Conservation (phyloP, 2,888 invertebrate genomes). For the Diloba caeruleocephala region DNA sequence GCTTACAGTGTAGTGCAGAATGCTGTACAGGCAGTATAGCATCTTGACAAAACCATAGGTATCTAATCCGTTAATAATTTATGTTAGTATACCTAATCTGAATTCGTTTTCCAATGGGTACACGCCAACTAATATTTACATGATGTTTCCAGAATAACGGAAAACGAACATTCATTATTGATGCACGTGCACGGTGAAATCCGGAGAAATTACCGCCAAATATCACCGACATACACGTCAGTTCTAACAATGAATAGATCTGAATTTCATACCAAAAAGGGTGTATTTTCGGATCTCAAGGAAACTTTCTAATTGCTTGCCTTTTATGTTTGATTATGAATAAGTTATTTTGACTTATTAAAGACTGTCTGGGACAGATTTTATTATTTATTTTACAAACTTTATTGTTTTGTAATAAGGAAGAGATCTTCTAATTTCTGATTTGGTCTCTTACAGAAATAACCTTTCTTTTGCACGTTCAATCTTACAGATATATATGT, state of each 20-base stretch:
- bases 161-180: conserved; percentile 44
- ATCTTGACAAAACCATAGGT: too few species aligned
- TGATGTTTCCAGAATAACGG: conserved; percentile 28
- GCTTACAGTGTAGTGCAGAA: too few species aligned
- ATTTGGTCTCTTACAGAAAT: too few species aligned
- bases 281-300: conserved; percentile 12
- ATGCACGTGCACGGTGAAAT: conserved; percentile 46
- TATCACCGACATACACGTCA: conserved; percentile 16
- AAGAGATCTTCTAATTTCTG: too few species aligned
- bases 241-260: conserved; percentile 15
- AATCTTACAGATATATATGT: too few species aligned
- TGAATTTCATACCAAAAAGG: conserved; percentile 2
- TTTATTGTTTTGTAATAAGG: not conserved
- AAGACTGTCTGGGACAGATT: conserved; percentile 5
- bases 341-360: conserved; percentile 10
- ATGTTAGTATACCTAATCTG: conserved; percentile 13
- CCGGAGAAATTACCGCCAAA: conserved; percentile 48
- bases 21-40: too few species aligned
- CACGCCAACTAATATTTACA: conserved; percentile 20
- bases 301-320: not conserved
- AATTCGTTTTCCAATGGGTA: conserved; percentile 32
- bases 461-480: too few species aligned
- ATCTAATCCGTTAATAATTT: too few species aligned
- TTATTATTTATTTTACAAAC: not conserved
- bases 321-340: conserved; percentile 21